These are phyloP conservation scores for Aplysia californica DNA, from an alignment of 1,140 invertebrate genomes.

Conservation along the genomic window DNA sequence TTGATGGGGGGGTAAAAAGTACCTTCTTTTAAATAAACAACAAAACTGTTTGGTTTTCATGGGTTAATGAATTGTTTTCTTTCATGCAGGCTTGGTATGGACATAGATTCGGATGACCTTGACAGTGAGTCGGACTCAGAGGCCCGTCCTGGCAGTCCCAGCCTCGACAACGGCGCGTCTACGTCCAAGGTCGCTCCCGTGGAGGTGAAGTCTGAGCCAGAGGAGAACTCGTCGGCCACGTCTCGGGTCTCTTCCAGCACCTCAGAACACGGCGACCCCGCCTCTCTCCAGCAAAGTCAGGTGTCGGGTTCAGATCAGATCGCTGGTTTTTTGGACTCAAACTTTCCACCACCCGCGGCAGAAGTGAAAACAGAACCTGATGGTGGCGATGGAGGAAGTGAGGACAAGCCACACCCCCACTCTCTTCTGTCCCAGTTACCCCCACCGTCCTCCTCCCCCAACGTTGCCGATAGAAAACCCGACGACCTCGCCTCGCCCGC, in stretches of 20 bases:
- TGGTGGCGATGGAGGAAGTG: not conserved
- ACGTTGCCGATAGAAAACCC: not conserved
- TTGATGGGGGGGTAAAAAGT: no score
- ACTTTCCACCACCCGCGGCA: no score
- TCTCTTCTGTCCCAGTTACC: not conserved
- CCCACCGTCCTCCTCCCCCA: not conserved
- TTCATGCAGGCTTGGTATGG: slow-evolving; percentile 51
- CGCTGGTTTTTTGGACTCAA: no score
- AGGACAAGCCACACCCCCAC: not conserved
- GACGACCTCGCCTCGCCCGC: not conserved
- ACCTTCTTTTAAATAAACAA: no score
- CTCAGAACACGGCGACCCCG: not conserved
- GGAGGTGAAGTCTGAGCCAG: no score
- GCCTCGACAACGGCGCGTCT: not conserved
- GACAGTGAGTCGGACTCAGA: slow-evolving; percentile 34
- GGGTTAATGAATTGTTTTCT: no score
- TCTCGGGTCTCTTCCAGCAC: not conserved
- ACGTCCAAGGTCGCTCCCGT: no score
- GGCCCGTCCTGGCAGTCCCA: not conserved
- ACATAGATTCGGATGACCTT: slow-evolving; percentile 46
- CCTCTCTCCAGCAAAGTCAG: not conserved
- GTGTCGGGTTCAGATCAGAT: no score
- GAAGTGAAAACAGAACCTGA: not conserved
- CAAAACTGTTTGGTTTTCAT: no score
- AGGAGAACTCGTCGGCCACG: not conserved